Base-by-base conservation (phyloP, 2,888 invertebrate species). In the Synanthedon formicaeformis region DNA sequence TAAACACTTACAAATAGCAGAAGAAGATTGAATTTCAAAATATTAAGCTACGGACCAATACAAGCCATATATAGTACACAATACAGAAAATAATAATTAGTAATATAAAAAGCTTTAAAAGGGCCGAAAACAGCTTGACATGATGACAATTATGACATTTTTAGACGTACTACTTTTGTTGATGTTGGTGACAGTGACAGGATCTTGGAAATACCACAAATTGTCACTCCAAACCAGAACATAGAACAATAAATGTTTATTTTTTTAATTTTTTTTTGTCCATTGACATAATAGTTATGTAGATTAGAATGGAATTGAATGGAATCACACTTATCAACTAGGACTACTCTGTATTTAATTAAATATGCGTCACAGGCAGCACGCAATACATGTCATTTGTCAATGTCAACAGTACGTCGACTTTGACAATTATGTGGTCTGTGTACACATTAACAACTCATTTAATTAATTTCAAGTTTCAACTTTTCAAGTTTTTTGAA, bases 21-120 rank as follows among this genome's bases (percentile, higher is more conserved):
- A 52, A 59, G 52, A 58, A 60, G 58, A 65, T 62, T 65, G 60
- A 64, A 69, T 61, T 64, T 71, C 70, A 60, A 63, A 66, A 67
- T 65, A 70, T 69, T 77, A 64, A 77, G 67, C 71, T 73, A 64
- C 56, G 64, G 68, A 69, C 63, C 56, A 69, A 67, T 66, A 76
- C 64, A 64, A 75, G 62, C 78, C 75, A 71, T 83, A 85, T 86
- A 81, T 78, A 75, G 75, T 66, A 77, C 77, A 78, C 75, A 73
- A 78, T 72, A 75, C 62, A 58, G 65, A 70, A 76, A 75, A 76
- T n/a, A 45, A 69, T 71, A 34, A 34, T 63, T 63, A 45, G 14
- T 66, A 75, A 75, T 66, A 76, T 71, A 56, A 63, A 65, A 57
- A 67, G 63, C 68, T 71, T 67, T 64, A 71, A 72, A 75, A 64